A percentile compares a stretch with the other conserved stretches of the same genome.
These are phyloP conservation scores for Meloidogyne hapla DNA, from an alignment of 1,140 invertebrate species.

Conservation along the genomic window DNA sequence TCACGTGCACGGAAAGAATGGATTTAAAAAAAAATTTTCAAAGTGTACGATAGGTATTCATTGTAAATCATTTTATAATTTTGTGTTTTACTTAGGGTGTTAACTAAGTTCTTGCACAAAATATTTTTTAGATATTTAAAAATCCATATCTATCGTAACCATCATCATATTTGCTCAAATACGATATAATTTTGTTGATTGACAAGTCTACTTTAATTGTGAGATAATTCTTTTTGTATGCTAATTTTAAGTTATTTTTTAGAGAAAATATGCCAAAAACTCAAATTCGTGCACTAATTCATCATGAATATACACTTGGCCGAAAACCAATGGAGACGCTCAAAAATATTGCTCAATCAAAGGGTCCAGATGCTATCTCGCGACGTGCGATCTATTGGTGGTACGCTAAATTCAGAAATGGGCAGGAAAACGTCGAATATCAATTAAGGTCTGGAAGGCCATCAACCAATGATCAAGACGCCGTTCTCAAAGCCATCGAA, in stretches of 20 bases:
- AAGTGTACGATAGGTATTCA: too few relatives aligned
- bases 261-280: slow-evolving; percentile 2
- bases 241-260: not conserved
- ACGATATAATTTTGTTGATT: not conserved
- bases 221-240: not conserved
- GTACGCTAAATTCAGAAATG: slow-evolving; percentile 10
- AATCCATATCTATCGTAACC: not conserved
- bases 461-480: too few relatives aligned
- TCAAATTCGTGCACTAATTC: slow-evolving; percentile 4
- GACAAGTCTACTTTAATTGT: not conserved
- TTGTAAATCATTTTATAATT: not conserved
- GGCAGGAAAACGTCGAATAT: slow-evolving; percentile 4
- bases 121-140: not conserved
- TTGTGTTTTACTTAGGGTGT: slow-evolving; percentile 7
- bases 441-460: slow-evolving; percentile 4
- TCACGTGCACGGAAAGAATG: too few relatives aligned
- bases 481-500: slow-evolving; percentile 28
- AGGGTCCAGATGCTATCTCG: slow-evolving; percentile 12
- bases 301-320: slow-evolving; percentile 5
- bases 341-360: slow-evolving; percentile 3
- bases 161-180: not conserved
- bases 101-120: slow-evolving; percentile 5
- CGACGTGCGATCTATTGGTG: not conserved
- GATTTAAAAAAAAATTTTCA: too few relatives aligned
- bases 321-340: slow-evolving; percentile 12